Percentiles rank a stretch among this genome's conserved stretches.
These are phyloP conservation scores for Climacteris rufus DNA, from an alignment of 2,113 vertebrate species.

Conservation along the genomic window DNA sequence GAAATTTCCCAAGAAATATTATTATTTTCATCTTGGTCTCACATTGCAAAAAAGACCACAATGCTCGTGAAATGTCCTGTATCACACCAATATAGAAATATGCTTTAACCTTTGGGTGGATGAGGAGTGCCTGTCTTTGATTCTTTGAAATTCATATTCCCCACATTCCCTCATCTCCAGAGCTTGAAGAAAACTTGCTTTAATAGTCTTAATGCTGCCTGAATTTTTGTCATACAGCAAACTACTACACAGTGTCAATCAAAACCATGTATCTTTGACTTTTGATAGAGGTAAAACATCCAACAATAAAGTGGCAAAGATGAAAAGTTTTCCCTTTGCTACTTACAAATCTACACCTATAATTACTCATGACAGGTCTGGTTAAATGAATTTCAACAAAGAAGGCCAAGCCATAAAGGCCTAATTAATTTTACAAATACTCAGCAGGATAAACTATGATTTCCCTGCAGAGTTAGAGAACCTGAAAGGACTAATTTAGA, in stretches of 20 bases:
- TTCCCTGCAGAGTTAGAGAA: neutral
- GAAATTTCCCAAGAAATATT: neutral
- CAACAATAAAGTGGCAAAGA: neutral
- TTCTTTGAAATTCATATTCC: neutral
- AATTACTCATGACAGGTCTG: constrained; percentile 8
- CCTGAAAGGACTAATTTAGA: constrained; percentile 1
- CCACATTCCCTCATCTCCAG: neutral
- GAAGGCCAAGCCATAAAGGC: neutral
- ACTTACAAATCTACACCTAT: neutral
- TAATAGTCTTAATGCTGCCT: neutral
- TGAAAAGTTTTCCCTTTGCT: neutral
- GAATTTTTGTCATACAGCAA: neutral
- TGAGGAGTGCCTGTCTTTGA: neutral
- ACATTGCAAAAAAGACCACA: neutral
- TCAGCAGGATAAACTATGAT: constrained; percentile 1
- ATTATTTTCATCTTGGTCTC: neutral
- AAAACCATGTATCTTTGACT: neutral
- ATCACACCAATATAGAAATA: neutral
- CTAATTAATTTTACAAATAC: constrained; percentile 34
- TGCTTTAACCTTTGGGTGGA: neutral
- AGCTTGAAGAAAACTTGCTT: neutral
- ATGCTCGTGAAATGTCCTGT: neutral
- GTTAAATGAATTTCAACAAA: constrained; percentile 20
- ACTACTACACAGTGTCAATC: neutral
- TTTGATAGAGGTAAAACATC: neutral